These are phyloP conservation scores for Equus przewalskii DNA, from an alignment of 2,113 vertebrate species.

Conservation along the genomic window DNA sequence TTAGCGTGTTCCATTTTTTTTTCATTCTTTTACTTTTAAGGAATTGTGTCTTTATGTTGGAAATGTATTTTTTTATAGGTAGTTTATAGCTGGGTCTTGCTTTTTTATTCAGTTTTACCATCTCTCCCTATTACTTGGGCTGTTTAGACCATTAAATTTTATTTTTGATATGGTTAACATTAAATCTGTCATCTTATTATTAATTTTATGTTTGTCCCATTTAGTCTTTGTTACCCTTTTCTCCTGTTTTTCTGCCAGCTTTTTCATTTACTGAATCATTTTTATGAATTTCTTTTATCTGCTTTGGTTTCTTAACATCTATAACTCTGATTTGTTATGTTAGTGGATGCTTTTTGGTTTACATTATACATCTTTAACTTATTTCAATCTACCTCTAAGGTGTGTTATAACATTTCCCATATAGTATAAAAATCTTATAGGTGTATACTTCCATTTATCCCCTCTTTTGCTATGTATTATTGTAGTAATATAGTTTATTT, in stretches of 20 bases:
- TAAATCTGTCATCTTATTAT: neutral
- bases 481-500: neutral
- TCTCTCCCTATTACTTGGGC: neutral
- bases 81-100: neutral
- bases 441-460: neutral
- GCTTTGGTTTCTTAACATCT: neutral
- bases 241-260: neutral
- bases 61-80: neutral
- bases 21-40: neutral
- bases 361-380: neutral
- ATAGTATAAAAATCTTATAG: neutral
- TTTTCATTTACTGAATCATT: neutral
- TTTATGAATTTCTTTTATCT: neutral
- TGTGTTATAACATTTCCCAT: neutral
- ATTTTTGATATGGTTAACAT: neutral
- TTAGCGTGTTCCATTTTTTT: neutral
- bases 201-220: neutral
- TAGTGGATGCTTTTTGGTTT: neutral
- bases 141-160: neutral
- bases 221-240: neutral
- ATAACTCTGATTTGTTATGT: neutral
- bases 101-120: neutral
- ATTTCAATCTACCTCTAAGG: neutral
- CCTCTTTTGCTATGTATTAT: neutral
- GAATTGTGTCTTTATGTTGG: no score